A percentile compares a stretch with the other conserved stretches of the same genome.
Evolutionary conservation across 2,888 invertebrate species (phyloP).

Genomic region (Caenorhabditis virilis): DNA sequence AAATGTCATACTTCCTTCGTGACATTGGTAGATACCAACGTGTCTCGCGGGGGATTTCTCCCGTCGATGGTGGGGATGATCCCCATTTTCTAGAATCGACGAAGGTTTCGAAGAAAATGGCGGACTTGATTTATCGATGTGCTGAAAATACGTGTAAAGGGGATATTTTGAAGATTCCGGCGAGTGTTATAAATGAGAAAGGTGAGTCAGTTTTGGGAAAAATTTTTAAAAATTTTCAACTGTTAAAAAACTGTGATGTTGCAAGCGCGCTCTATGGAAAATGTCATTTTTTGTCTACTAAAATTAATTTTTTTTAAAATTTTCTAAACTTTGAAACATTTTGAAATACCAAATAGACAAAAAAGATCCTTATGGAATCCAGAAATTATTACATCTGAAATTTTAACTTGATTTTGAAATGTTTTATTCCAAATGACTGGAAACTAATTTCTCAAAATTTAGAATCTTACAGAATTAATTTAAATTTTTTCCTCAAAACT

Average conservation of each 20-base stretch:
- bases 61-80: conserved; percentile 9
- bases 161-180: conserved; percentile 24
- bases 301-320: too few relatives aligned
- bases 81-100: background rate
- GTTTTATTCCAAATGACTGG: too few relatives aligned
- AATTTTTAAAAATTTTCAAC: background rate
- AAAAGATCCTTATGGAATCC: too few relatives aligned
- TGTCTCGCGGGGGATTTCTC: background rate
- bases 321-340: too few relatives aligned
- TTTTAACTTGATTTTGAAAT: too few relatives aligned
- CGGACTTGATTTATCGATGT: conserved; percentile 26
- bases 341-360: too few relatives aligned
- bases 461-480: too few relatives aligned
- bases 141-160: conserved; percentile 30
- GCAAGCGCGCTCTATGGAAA: background rate
- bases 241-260: background rate
- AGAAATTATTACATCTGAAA: too few relatives aligned
- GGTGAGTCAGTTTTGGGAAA: conserved; percentile 8
- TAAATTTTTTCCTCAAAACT: too few relatives aligned
- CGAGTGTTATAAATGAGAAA: conserved; percentile 8
- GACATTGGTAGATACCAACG: conserved; percentile 20
- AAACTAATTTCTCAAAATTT: too few relatives aligned
- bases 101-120: conserved; percentile 3
- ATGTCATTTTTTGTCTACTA: background rate
- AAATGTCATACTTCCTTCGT: conserved; percentile 38